Evolutionary conservation across 2,113 vertebrate species (phyloP).

Genomic region (Thermophis baileyi): DNA sequence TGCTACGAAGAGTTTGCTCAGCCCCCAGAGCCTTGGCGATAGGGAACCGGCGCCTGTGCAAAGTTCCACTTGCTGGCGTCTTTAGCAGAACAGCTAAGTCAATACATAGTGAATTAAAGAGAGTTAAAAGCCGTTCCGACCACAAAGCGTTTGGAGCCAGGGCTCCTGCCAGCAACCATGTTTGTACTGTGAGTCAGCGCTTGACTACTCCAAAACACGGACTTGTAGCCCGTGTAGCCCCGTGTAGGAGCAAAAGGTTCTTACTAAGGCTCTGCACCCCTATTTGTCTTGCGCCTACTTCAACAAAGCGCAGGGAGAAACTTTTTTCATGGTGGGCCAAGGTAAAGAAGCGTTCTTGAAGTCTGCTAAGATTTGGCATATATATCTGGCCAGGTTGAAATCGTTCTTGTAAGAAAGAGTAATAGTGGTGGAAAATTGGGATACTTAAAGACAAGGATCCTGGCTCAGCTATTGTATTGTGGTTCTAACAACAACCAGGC

Average conservation of each 20-base stretch:
- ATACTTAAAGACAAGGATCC: neutral
- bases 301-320: neutral
- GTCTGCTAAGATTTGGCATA: neutral
- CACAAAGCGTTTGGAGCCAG: neutral
- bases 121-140: neutral
- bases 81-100: slow-evolving; percentile 27
- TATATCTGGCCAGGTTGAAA: neutral
- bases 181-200: slow-evolving; percentile 4
- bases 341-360: neutral
- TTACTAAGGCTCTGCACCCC: neutral
- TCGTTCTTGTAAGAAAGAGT: neutral
- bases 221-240: neutral
- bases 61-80: slow-evolving; percentile 23
- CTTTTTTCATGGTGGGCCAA: neutral
- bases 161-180: neutral
- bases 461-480: neutral
- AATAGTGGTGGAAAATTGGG: neutral
- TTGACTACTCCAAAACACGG: neutral
- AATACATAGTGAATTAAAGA: slow-evolving; percentile 35
- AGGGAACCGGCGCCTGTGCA: slow-evolving; percentile 25
- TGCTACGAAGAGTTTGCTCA: slow-evolving; percentile 42
- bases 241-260: neutral
- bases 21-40: slow-evolving; percentile 39
- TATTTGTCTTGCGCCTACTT: neutral
- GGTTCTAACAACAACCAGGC: neutral